These are phyloP conservation scores for Xiphydria camelus DNA, from an alignment of 2,888 invertebrate genomes.

Conservation along the genomic window DNA sequence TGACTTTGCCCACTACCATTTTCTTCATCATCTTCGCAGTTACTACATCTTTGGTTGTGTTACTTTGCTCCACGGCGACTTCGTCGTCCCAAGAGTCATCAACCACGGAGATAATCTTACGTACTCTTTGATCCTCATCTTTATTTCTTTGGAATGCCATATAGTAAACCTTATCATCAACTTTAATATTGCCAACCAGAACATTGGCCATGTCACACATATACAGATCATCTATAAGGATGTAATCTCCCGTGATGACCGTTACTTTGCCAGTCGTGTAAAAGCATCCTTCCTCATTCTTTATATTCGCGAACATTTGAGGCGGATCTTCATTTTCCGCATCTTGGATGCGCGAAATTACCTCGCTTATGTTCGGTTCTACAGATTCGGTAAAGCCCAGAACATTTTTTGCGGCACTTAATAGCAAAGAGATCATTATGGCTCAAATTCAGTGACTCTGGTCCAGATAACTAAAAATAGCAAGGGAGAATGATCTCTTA, in stretches of 20 bases:
- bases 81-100: slow-evolving; percentile 55
- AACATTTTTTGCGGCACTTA: slow-evolving; percentile 37
- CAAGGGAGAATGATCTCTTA: no score
- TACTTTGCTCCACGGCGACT: slow-evolving; percentile 49
- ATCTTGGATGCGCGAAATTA: slow-evolving; percentile 29
- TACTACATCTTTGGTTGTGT: slow-evolving; percentile 36
- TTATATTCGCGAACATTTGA: background rate
- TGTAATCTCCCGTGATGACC: slow-evolving; percentile 57
- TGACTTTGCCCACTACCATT: slow-evolving; percentile 56
- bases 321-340: slow-evolving; percentile 11
- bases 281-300: slow-evolving; percentile 33
- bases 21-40: slow-evolving; percentile 34
- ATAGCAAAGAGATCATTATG: slow-evolving; percentile 60
- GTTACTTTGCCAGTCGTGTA: slow-evolving; percentile 64
- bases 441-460: slow-evolving; percentile 24
- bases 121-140: slow-evolving; percentile 60
- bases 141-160: slow-evolving; percentile 59
- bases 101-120: slow-evolving; percentile 63
- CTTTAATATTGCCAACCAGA: slow-evolving; percentile 52
- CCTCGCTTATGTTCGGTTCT: slow-evolving; percentile 31
- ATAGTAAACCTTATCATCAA: slow-evolving; percentile 65
- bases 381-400: slow-evolving; percentile 14
- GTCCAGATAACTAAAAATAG: slow-evolving; percentile 32
- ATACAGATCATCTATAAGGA: slow-evolving; percentile 66
- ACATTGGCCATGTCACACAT: slow-evolving; percentile 60